Base-by-base conservation (phyloP, 2,888 invertebrate species). In the Phalangium opilio region DNA sequence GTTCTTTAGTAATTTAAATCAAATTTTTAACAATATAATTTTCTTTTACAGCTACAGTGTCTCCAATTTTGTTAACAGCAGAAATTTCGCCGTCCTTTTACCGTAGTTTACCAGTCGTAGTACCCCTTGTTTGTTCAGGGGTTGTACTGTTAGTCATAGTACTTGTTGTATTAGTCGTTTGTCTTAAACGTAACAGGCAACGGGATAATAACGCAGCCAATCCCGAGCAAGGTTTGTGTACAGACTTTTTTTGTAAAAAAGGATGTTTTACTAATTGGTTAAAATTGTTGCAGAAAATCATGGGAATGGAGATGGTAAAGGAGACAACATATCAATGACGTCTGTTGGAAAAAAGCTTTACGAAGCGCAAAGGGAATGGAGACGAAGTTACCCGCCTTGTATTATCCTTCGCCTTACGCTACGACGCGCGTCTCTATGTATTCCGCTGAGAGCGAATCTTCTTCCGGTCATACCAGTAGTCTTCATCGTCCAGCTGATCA, bases 351-450 rank as follows among this genome's bases (percentile, higher is more conserved):
- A 52, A 34, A 52, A 52, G 41, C 43, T 52, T 11, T 52, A 52
- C 41, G 52, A 52, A 38, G 48, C 52, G 1, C 52, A 49, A 19
- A 40, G 52, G 34, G 52, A 52, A 38, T n/a, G n/a, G n/a, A n/a
- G n/a, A n/a, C n/a, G n/a, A n/a, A n/a, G n/a, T n/a, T n/a, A n/a
- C n/a, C n/a, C n/a, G 45, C 52, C 12, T 35, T 52, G 3, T 52
- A 52, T 27, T 52, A 52, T 38, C 52, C 52, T 36, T 52, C 52
- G 3, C 52, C 52, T n/a, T 52, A 52, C 21, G 52, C 52, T 3
- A 52, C 52, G 3, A 52, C 52, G 7, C 43, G 52, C 11, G 50
- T 52, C 38, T 52, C 52, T 2, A 52, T 52, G 52, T 52, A 52
- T 33, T 52, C 52, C 11, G 52, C 50, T 2, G 52, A 52, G 41